Percentiles rank a stretch among this genome's conserved stretches.
Evolutionary conservation across 2,113 vertebrate genomes (phyloP).

Genomic region (rat (Rattus norvegicus)): GRCr8 NC_086024.1:19206001-19206500

Average conservation of each 20-base stretch:
- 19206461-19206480: not conserved
- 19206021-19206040: not conserved
- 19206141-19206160: too few species aligned
- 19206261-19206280: not conserved
- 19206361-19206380: slow-evolving; percentile 36
- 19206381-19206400: not conserved
- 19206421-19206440: not conserved
- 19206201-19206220: too few species aligned
- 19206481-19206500: not conserved
- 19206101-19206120: not conserved
- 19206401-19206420: slow-evolving; percentile 15
- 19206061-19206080: not conserved
- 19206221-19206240: not conserved
- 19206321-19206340: slow-evolving; percentile 6
- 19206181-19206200: not conserved
- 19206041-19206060: not conserved
- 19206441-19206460: not conserved
- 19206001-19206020: not conserved
- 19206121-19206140: not conserved
- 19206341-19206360: slow-evolving; percentile 16
- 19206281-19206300: not conserved
- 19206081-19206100: not conserved
- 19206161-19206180: not conserved
- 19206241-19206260: not conserved
- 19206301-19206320: not conserved